These are phyloP conservation scores for Hippocampus barbouri DNA, from an alignment of 2,113 vertebrate genomes.

Conservation along the genomic window DNA sequence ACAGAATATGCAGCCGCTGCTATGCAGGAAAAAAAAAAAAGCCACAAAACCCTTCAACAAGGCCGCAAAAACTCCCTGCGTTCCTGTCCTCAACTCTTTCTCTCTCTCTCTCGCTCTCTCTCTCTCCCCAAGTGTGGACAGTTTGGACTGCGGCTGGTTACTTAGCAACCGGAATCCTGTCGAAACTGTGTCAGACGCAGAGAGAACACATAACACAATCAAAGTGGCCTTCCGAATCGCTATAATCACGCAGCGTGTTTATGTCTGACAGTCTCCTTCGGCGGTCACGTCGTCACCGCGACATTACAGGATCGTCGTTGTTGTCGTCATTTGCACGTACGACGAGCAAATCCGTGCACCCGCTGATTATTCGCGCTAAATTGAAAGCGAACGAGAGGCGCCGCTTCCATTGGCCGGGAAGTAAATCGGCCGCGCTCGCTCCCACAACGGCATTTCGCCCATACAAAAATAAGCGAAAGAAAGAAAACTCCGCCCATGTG, in stretches of 20 bases:
- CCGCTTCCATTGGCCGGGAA: too few species aligned
- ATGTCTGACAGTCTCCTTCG: conserved; percentile 13
- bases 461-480: too few species aligned
- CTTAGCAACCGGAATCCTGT: conserved; percentile 62
- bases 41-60: conserved; percentile 16
- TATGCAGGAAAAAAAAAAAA: conserved; percentile 11
- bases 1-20: conserved; percentile 51
- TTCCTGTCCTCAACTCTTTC: conserved; percentile 44
- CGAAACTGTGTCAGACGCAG: conserved; percentile 58
- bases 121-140: conserved; percentile 48
- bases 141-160: conserved; percentile 59
- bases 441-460: too few species aligned
- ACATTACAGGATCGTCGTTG: background rate
- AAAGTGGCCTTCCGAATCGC: conserved; percentile 35
- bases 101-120: conserved; percentile 38
- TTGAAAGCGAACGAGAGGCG: too few species aligned
- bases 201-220: conserved; percentile 25
- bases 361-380: too few species aligned
- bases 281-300: background rate
- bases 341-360: background rate
- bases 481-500: too few species aligned
- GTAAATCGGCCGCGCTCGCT: too few species aligned
- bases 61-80: conserved; percentile 34
- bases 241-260: conserved; percentile 51
- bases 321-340: conserved; percentile 2